Conservation (phyloP, 2,113 vertebrate genomes). For the Bos javanicus region DNA sequence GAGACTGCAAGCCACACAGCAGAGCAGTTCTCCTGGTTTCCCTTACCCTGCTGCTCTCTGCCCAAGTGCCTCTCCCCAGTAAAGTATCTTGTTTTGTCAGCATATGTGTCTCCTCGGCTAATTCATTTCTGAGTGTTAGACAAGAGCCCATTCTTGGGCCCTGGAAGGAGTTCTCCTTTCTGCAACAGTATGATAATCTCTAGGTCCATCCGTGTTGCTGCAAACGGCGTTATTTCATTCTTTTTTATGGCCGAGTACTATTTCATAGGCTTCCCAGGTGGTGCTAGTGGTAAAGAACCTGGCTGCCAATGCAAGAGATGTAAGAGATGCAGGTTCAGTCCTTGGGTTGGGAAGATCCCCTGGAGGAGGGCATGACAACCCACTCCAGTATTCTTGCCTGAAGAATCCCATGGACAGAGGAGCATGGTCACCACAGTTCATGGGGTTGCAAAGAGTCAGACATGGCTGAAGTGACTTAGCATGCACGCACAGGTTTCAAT, state of each 20-base stretch:
- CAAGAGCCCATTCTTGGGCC: background rate
- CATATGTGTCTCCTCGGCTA: fast-evolving
- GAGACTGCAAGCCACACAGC: background rate
- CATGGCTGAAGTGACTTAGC: background rate
- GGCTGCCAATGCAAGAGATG: background rate
- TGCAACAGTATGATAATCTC: background rate
- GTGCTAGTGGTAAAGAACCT: background rate
- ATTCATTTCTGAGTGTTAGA: background rate
- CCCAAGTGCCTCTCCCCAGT: background rate
- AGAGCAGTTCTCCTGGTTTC: background rate
- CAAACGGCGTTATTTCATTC: background rate
- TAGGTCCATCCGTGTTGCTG: background rate
- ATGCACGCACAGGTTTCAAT: background rate
- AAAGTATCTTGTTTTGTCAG: background rate
- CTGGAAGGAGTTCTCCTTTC: background rate
- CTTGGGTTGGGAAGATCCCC: background rate
- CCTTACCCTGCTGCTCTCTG: background rate
- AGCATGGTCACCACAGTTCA: fast-evolving
- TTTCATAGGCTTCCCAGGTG: background rate
- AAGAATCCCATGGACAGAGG: background rate
- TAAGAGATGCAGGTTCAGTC: background rate
- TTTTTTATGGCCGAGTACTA: background rate
- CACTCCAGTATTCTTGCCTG: background rate
- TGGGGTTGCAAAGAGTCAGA: background rate
- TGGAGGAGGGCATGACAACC: background rate